Base-by-base conservation (phyloP, 2,797 vertebrate genomes). In the Phoxinus dragarum region DNA sequence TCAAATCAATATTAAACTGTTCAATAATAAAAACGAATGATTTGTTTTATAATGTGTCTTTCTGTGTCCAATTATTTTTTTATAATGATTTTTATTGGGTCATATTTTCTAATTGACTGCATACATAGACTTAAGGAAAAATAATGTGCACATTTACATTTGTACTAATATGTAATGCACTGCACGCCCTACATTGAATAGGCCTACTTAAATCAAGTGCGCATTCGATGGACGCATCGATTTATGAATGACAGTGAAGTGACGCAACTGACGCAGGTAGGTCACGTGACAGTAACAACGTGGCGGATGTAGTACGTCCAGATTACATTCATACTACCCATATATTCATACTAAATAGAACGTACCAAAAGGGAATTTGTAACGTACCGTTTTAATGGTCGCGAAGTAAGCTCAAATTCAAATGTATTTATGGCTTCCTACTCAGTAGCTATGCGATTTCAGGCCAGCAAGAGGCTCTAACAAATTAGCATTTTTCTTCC, bases 1-100 rank as follows among this genome's bases (percentile, higher is more conserved):
- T 75, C 34, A 64, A 74, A 74, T 47, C 49, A 56, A 59, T 61
- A 59, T 81, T 38, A 71, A 68, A 54, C 27, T 77, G 14, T 44
- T 73, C n/a, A 82, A 61, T 59, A 73, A 73, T 34, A 73, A 82
- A 80, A n/a, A 42, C 14, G 1, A 42, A 78, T 77, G 3, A 56
- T 69, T 36, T 49, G 81, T 66, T 75, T 83, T 66, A 36, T 10
- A 40, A 75, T 74, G 52, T 73, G 71, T 52, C 49, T 21, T 6
- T 36, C 4, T 79, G 9, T 31, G 9, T 10, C 10, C 6, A 17
- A 3, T 31, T 11, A 12, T 59, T n/a, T 54, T 49, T 21, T 19
- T 54, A 8, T 23, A 6, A 36, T 19, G 17, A 19, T 36, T 80
- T 68, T n/a, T 68, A 11, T 19, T 27, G 1, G 21, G 19, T 56